A percentile compares a stretch with the other conserved stretches of the same genome.
Conservation (phyloP, 2,797 vertebrate genomes). For the Malurus splendens region DNA sequence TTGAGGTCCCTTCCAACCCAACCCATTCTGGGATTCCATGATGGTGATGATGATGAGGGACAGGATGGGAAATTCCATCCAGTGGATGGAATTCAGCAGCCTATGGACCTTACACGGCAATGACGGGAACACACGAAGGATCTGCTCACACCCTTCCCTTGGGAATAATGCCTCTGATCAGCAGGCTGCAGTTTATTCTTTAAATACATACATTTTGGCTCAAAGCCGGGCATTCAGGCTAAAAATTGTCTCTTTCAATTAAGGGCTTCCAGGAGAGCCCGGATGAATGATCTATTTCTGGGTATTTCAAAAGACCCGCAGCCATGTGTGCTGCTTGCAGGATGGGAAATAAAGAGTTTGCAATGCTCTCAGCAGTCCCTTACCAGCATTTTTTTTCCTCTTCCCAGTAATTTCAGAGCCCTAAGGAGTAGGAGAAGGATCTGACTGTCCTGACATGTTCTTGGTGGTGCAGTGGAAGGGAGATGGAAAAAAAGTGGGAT, state of each 20-base stretch:
- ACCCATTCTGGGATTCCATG: not conserved
- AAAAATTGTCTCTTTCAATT: not conserved
- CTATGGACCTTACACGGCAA: accelerated
- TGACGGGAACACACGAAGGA: not conserved
- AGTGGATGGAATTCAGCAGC: accelerated
- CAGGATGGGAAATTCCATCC: not conserved
- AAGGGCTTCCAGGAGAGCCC: not conserved
- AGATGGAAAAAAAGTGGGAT: not conserved
- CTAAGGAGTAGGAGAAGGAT: not conserved
- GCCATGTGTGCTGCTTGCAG: not conserved
- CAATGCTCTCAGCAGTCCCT: not conserved
- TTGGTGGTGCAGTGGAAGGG: not conserved
- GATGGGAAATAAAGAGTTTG: not conserved
- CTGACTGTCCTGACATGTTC: not conserved
- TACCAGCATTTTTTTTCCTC: not conserved
- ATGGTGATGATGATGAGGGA: not conserved
- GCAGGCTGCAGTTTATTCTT: not conserved
- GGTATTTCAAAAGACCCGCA: not conserved
- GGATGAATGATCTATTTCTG: not conserved
- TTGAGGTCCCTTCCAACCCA: not conserved
- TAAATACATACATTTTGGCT: slow-evolving; percentile 12
- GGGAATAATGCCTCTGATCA: not conserved
- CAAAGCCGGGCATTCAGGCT: not conserved
- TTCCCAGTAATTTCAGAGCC: not conserved
- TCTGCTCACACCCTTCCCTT: not conserved